phyloP scores from a whole-genome alignment of 2,113 vertebrate genomes.

The Catagonus wagneri region DNA sequence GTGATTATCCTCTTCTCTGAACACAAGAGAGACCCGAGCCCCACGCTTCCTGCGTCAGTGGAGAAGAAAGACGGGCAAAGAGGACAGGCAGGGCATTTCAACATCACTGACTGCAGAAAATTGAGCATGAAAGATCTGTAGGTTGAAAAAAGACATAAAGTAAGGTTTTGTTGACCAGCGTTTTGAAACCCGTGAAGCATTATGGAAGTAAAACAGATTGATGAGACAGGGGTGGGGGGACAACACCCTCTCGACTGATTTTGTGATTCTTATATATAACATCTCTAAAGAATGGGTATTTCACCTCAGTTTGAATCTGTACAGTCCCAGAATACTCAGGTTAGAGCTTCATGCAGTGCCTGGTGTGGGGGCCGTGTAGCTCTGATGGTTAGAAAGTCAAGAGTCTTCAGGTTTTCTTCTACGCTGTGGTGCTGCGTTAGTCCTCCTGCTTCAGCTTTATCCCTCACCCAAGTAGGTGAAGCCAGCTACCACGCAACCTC shows the following conservation, averaged over 20 bases:
- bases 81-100: neutral
- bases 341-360: neutral
- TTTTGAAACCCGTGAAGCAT: neutral
- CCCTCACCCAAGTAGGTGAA: neutral
- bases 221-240: too few species aligned
- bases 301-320: neutral
- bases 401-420: neutral
- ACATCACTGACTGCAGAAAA: neutral
- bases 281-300: neutral
- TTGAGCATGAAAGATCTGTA: neutral
- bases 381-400: neutral
- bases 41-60: neutral
- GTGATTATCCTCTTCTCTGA: slow-evolving; percentile 27
- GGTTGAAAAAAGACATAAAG: neutral
- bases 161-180: neutral
- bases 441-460: neutral
- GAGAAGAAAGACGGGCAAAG: neutral
- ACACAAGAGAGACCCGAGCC: neutral
- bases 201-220: neutral
- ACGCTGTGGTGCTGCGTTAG: neutral
- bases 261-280: neutral
- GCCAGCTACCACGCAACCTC: neutral
- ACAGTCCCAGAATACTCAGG: neutral
- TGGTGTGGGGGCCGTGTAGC: neutral
- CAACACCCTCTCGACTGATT: neutral